These are phyloP conservation scores for Sweltsa coloradensis DNA, from an alignment of 1,140 invertebrate species.

Conservation along the genomic window DNA sequence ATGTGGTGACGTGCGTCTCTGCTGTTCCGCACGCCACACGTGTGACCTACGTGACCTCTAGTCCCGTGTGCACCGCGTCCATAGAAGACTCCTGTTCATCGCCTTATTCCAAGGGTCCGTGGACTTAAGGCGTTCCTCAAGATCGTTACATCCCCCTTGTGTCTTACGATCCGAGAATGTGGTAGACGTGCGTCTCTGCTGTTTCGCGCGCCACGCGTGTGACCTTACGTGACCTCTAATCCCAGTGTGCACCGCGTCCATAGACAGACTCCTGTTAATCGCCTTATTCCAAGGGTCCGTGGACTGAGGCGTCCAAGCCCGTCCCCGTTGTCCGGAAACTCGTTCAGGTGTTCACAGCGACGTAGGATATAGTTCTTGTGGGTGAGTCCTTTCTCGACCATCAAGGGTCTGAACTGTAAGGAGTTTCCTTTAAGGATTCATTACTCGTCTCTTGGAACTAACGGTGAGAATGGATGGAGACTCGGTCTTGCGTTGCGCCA, in stretches of 20 bases:
- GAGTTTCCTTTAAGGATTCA: too few relatives aligned
- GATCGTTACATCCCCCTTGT: too few relatives aligned
- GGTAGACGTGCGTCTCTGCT: constrained; percentile 15
- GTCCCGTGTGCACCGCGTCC: constrained; percentile 68
- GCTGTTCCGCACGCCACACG: constrained; percentile 34
- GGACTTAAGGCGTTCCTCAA: too few relatives aligned
- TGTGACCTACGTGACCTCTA: constrained; percentile 55
- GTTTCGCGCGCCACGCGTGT: constrained; percentile 36
- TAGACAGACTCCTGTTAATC: constrained; percentile 52
- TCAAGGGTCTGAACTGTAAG: too few relatives aligned
- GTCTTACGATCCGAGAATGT: constrained; percentile 26
- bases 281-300: constrained; percentile 31
- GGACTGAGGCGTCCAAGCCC: constrained; percentile 4
- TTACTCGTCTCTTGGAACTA: too few relatives aligned
- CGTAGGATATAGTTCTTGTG: too few relatives aligned
- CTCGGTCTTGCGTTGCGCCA: too few relatives aligned
- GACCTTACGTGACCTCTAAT: constrained; percentile 57
- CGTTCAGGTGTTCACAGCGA: too few relatives aligned
- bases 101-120: constrained; percentile 31
- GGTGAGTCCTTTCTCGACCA: too few relatives aligned
- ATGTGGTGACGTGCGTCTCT: constrained; percentile 14
- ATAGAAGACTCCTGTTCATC: constrained; percentile 56
- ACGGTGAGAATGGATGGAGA: too few relatives aligned
- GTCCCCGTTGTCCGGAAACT: too few relatives aligned
- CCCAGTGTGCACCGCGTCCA: constrained; percentile 67